A percentile compares a stretch with the other conserved stretches of the same genome.
phyloP scores from a whole-genome alignment of 2,797 vertebrate species.

The Gastrophryne carolinensis region DNA sequence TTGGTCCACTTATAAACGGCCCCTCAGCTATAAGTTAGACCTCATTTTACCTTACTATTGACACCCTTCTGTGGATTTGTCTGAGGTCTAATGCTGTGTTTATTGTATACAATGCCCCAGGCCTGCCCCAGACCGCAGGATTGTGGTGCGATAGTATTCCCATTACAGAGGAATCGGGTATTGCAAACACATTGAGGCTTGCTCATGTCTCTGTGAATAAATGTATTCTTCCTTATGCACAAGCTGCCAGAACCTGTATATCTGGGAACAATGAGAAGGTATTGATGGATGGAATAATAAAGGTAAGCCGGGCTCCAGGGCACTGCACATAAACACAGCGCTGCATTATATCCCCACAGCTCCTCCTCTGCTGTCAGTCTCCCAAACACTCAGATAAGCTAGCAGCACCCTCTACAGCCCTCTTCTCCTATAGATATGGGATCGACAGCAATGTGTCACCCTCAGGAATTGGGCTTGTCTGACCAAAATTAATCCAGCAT shows the following conservation, averaged over 20 bases:
- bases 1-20: too few relatives aligned
- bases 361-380: background rate
- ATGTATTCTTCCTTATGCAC: background rate
- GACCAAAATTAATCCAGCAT: too few relatives aligned
- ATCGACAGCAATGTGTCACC: too few relatives aligned
- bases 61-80: too few relatives aligned
- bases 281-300: constrained; percentile 40
- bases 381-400: background rate
- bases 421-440: background rate
- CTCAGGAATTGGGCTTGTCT: too few relatives aligned
- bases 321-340: constrained; percentile 12
- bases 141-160: too few relatives aligned
- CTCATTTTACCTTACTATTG: too few relatives aligned
- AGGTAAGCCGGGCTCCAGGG: constrained; percentile 31
- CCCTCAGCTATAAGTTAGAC: too few relatives aligned
- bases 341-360: constrained; percentile 9
- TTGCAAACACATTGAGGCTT: too few relatives aligned
- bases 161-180: too few relatives aligned
- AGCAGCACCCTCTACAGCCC: constrained; percentile 41
- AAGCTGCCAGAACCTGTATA: constrained; percentile 22
- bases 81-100: too few relatives aligned
- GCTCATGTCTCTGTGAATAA: background rate
- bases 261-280: constrained; percentile 12
- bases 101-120: too few relatives aligned
- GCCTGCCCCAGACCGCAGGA: background rate